Base-by-base conservation (phyloP, 2,797 vertebrate species). In the Muraenolepis orangiensis region DNA sequence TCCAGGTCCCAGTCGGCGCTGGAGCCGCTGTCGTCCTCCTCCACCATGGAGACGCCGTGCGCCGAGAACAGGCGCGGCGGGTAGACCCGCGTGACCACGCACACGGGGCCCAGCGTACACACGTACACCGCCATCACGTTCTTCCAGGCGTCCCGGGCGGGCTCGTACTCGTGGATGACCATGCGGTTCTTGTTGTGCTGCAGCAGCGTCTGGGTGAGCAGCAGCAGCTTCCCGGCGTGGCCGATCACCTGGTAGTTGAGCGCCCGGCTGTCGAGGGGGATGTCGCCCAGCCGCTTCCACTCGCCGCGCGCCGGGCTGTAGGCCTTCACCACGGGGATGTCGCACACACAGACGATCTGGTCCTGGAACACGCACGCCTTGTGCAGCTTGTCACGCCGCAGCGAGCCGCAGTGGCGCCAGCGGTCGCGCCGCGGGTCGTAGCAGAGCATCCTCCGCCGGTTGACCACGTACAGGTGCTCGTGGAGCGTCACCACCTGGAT, bases 1-100 rank as follows among this genome's bases (percentile, higher is more conserved):
- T 96, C 95, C 69, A 96, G 91, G 89, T 95, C 95, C 95, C 95
- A 96, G 85, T 96, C 95, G 12, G 94, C 95, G n/a, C 95, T 96
- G 74, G 95, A 96, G 64, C 95, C 95, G 6, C 95, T 96, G 80
- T 95, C 94, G 0, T 95, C 94, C n/a, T 96, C 95, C 80, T 96
- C 95, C 82, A 96, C 95, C 8, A 94, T 94, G 0, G 95, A 91
- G 83, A 95, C 95, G 85, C 94, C 95, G 84, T 94, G 94, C 4
- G 94, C 94, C 0, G 94, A 94, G 82, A 94, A 91, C 23, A 96
- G 90, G 78, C 95, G 94, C 0, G 93, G 91, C 1, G 94, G 95
- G 88, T 96, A 96, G 66, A 96, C 90, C 0, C 95, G 94, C 0
- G 94, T 94, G 5, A 95, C 95, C 40, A 96, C 94, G 28, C 94